Evolutionary conservation across 2,797 vertebrate species (phyloP), one percentile per base, ranked within the genome.

Genomic region (Urocyon cinereoargenteus): DNA sequence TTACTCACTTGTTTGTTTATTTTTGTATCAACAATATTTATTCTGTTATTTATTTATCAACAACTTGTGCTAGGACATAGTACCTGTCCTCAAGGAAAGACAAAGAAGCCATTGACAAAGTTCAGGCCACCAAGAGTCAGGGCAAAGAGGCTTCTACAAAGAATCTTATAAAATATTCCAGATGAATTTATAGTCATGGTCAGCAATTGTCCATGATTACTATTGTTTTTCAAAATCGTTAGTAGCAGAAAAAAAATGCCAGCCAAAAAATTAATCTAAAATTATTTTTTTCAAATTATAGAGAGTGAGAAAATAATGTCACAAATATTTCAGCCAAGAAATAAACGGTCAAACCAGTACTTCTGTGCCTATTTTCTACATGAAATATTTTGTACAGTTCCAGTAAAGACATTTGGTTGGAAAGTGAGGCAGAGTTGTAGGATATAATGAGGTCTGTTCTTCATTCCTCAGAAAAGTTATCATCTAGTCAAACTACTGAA

Each of bases 211-310:
- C 2, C 21, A 28, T 21, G 13, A 22, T 55, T 75, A 11, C 84
- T n/a, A 1, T 18, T 85, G 24, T 24, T 93, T 82, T 85, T 28
- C 6, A 88, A 59, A 86, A 53, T 34, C 18, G 53, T 11, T 45
- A 45, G 5, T n/a, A 45, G 55, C 19, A 79, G n/a, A 12, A 79
- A 77, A 61, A 51, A 62, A 57, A 55, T 62, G 22, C 10, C 51
- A 75, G 9, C 22, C 49, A 14, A 51, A 57, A 75, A 85, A 83
- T 55, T 51, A 75, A 34, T 77, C 10, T 68, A 62, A 91, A 85
- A 36, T n/a, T 70, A 24, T 73, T 93, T 90, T 79, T 70, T n/a
- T 82, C 53, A 86, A 57, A 78, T 53, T 97, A 61, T 61, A 72
- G 24, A 87, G 66, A 78, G 2, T 81, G 51, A 91, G 24, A 83